Percentiles rank a stretch among this genome's conserved stretches.
These are phyloP conservation scores for Leiothrix lutea DNA, from an alignment of 2,113 vertebrate genomes.

Conservation along the genomic window DNA sequence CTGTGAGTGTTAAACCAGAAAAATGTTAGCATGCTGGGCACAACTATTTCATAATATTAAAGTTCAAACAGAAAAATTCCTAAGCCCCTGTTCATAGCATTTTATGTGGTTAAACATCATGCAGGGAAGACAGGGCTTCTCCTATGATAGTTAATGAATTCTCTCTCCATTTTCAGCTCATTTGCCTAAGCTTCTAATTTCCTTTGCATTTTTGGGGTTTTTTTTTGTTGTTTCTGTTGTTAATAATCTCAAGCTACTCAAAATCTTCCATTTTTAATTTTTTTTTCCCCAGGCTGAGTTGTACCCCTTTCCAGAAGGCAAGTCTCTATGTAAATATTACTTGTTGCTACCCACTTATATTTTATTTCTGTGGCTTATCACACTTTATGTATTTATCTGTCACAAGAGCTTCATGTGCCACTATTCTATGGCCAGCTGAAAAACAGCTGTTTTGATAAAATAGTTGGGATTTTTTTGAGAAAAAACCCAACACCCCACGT, in stretches of 20 bases:
- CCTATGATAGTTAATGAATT: background rate
- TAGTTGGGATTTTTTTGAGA: background rate
- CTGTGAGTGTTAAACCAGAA: background rate
- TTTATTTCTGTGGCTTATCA: background rate
- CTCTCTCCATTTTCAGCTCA: background rate
- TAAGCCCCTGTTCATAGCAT: background rate
- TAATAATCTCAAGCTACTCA: background rate
- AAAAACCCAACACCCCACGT: accelerated
- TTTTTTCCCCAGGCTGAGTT: background rate
- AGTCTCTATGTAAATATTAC: background rate
- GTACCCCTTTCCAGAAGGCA: background rate
- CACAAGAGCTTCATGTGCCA: background rate
- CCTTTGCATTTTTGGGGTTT: background rate
- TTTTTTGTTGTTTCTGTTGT: background rate
- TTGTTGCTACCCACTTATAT: background rate
- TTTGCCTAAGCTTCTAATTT: background rate
- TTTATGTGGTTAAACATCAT: background rate
- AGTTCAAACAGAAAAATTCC: background rate
- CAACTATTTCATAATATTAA: background rate
- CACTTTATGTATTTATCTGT: background rate
- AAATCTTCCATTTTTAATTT: background rate
- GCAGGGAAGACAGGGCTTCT: background rate
- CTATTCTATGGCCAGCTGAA: background rate
- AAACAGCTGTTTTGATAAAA: background rate
- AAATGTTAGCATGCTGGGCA: background rate